Conservation (phyloP, 2,113 vertebrate genomes). For the Progne subis region DNA sequence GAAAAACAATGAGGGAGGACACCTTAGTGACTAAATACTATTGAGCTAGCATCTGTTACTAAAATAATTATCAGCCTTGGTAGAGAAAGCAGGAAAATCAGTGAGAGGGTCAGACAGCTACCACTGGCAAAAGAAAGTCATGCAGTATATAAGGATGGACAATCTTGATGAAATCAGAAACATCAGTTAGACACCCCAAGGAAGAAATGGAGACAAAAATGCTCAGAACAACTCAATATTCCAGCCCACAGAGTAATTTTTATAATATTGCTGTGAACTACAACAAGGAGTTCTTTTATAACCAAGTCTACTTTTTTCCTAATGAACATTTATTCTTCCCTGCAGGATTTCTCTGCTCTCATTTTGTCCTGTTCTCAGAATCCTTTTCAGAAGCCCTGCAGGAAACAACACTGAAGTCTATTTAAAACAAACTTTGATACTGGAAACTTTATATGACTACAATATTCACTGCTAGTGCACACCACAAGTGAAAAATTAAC, state of each 20-base stretch:
- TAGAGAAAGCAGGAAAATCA: slow-evolving; percentile 28
- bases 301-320: neutral
- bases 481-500: neutral
- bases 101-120: neutral
- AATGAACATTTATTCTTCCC: neutral
- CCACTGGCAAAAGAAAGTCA: neutral
- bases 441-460: neutral
- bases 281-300: neutral
- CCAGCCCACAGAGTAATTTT: neutral
- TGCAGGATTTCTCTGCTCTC: neutral
- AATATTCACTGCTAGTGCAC: neutral
- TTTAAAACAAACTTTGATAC: neutral
- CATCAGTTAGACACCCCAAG: neutral
- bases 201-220: neutral
- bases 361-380: neutral
- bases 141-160: neutral
- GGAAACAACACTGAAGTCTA: neutral
- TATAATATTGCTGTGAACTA: neutral
- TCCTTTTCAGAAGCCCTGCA: neutral
- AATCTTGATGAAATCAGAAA: neutral
- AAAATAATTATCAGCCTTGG: slow-evolving; percentile 40
- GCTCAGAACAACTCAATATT: neutral
- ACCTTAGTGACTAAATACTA: slow-evolving; percentile 2
- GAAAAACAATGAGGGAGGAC: slow-evolving; percentile 52
- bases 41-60: slow-evolving; percentile 38